Conservation (phyloP, 2,888 invertebrate genomes). For the Hydropsyche betteni region DNA sequence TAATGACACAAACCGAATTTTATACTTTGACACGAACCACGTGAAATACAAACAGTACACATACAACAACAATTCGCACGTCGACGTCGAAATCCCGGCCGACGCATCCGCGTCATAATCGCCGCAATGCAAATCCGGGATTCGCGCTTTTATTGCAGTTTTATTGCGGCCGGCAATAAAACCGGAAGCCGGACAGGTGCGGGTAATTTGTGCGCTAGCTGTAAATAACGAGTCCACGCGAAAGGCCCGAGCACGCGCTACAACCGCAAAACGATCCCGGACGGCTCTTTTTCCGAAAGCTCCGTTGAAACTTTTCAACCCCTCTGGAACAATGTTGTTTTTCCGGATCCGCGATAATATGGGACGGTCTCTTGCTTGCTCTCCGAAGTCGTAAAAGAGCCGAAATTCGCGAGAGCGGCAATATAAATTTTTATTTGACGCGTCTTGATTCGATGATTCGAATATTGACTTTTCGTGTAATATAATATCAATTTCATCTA, state of each 20-base stretch:
- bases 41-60: too few species aligned
- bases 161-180: constrained; percentile 46
- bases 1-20: too few species aligned
- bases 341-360: neutral
- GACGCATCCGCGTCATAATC: constrained; percentile 22
- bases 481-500: too few species aligned
- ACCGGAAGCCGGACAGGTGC: constrained; percentile 43
- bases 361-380: neutral
- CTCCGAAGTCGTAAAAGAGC: too few species aligned
- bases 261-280: constrained; percentile 33
- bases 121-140: constrained; percentile 35
- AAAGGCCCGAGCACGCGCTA: neutral
- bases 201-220: constrained; percentile 47
- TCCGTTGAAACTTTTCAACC: too few species aligned
- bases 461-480: too few species aligned
- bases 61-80: constrained; percentile 5
- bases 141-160: constrained; percentile 47
- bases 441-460: too few species aligned
- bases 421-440: too few species aligned
- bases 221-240: constrained; percentile 41
- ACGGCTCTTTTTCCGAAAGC: neutral
- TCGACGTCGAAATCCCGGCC: neutral
- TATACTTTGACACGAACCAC: too few species aligned
- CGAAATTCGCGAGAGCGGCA: too few species aligned
- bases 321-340: neutral